Conservation (phyloP, 2,888 invertebrate genomes). For the Hirtodrosophila alboralis region DNA sequence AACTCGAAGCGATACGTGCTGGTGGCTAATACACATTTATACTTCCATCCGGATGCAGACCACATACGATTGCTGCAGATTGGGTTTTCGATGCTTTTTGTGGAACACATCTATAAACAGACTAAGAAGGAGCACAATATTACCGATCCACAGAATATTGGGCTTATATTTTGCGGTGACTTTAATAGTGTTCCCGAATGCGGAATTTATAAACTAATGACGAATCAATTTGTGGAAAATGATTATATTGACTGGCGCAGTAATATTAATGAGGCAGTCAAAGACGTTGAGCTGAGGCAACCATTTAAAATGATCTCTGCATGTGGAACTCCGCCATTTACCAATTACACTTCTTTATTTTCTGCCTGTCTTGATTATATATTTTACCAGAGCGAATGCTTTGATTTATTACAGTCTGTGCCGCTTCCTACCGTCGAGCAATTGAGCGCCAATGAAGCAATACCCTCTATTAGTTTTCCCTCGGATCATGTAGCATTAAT, state of each 20-base stretch:
- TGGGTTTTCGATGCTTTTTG: constrained; percentile 89
- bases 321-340: constrained; percentile 92
- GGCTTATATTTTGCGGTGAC: constrained; percentile 94
- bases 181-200: constrained; percentile 95
- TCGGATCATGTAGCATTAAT: constrained; percentile 97
- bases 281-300: constrained; percentile 87
- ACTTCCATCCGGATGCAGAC: constrained; percentile 96
- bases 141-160: constrained; percentile 84
- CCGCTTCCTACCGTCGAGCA: constrained; percentile 93
- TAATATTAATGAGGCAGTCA: constrained; percentile 88
- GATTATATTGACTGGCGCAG: constrained; percentile 91
- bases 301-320: constrained; percentile 89
- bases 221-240: constrained; percentile 87
- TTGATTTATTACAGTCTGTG: constrained; percentile 89
- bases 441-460: constrained; percentile 89
- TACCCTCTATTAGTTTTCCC: constrained; percentile 95
- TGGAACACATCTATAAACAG: constrained; percentile 86
- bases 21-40: constrained; percentile 95
- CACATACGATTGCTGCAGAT: constrained; percentile 95
- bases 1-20: constrained; percentile 87
- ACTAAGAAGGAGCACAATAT: constrained; percentile 59
- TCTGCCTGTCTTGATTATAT: constrained; percentile 96
- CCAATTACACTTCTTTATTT: constrained; percentile 93
- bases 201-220: constrained; percentile 92
- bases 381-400: constrained; percentile 89